Base-by-base conservation (phyloP, 2,797 vertebrate genomes). In the Paedocypris micromegethes region DNA sequence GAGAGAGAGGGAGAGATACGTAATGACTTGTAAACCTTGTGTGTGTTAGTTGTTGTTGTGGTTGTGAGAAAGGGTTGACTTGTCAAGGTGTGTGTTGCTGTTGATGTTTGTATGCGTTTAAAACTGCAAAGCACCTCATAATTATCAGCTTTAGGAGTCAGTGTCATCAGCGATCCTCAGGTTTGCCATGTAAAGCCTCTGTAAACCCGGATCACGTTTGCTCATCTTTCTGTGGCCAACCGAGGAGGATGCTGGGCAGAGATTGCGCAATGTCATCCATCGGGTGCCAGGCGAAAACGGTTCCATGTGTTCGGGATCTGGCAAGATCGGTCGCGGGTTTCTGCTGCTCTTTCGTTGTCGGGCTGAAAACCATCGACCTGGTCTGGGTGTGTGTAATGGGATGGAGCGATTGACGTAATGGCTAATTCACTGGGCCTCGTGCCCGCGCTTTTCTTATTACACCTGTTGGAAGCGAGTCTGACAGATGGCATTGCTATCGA, bases 221-320 rank as follows among this genome's bases (percentile, higher is more conserved):
- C 77, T 76, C 23, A 23, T 75, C 72, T 53, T 65, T 49, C 66
- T 65, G 61, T 70, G 9, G 75, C 79, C 82, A 77, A 85, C 80
- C 77, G 74, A 74, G 79, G 82, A 77, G 65, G 75, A 84, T 86
- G 86, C 86, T 86, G 74, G 80, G 78, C 64, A 73, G 81, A 83
- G 80, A 82, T 81, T 80, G 83, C 82, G 82, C 58, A 64, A 9
- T 51, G 38, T 54, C 61, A 55, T 44, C 47, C 52, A 43, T 46
- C 47, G 50, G 51, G 62, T 81, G 81, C 88, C 88, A 90, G 84
- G 74, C 81, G 79, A 83, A 87, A 86, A 87, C 90, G 89, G 90
- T 90, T 88, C 85, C 86, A 80, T 67, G 77, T 76, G 78, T 82
- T 85, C 79, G 72, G 79, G 81, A 84, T 87, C 85, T 85, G 80